Conservation (phyloP, 2,797 vertebrate genomes). For the Lepilemur septentrionalis region DNA sequence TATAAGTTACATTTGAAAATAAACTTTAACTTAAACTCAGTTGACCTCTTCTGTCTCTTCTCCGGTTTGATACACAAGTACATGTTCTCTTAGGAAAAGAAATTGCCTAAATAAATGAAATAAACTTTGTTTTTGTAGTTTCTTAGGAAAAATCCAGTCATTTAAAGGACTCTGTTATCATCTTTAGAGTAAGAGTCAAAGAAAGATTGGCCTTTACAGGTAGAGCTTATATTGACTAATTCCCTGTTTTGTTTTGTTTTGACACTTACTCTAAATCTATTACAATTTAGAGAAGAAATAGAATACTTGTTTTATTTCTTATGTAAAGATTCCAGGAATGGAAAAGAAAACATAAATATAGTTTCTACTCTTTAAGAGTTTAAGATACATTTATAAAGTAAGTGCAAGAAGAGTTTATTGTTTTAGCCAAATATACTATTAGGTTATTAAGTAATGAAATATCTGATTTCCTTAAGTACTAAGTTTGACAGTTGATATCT, state of each 20-base stretch:
- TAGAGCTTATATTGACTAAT: background rate
- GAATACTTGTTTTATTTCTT: background rate
- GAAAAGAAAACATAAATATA: background rate
- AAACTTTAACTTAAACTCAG: background rate
- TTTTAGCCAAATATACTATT: background rate
- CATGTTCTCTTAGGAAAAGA: background rate
- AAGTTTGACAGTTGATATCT: too few relatives aligned
- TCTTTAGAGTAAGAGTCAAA: background rate
- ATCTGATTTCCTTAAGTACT: too few relatives aligned
- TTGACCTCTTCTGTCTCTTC: background rate
- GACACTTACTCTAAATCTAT: background rate
- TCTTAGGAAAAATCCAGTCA: background rate
- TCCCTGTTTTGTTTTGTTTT: background rate
- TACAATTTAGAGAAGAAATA: background rate
- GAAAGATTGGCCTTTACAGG: background rate
- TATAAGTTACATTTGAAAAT: conserved; percentile 21
- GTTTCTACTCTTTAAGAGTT: background rate
- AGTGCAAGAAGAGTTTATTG: background rate
- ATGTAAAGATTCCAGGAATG: background rate
- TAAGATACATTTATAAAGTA: background rate
- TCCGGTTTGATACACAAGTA: background rate
- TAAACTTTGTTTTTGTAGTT: background rate
- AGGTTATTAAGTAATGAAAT: too few relatives aligned
- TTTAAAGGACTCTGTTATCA: background rate
- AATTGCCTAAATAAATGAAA: background rate